Evolutionary conservation across 2,113 vertebrate species (phyloP).

Genomic region (Elephantulus edwardii): DNA sequence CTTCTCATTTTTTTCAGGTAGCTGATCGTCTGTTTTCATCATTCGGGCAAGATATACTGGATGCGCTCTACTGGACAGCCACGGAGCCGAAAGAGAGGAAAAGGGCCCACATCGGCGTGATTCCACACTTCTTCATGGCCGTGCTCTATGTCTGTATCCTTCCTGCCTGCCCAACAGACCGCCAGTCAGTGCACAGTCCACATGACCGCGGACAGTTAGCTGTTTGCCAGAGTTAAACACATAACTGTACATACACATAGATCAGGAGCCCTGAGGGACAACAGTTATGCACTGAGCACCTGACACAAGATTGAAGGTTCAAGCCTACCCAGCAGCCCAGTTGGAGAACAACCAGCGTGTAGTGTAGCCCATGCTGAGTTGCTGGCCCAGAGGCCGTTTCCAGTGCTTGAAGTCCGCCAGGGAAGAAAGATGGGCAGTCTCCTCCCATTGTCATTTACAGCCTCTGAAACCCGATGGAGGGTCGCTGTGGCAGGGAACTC

Average conservation of each 20-base stretch:
- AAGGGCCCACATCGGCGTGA: constrained; percentile 95
- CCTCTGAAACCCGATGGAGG: too few species aligned
- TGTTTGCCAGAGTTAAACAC: neutral
- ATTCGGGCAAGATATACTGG: constrained; percentile 98
- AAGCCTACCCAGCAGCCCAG: neutral
- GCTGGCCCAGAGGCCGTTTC: too few species aligned
- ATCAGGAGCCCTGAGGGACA: neutral
- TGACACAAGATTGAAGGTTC: neutral
- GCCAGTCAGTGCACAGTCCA: rapidly evolving
- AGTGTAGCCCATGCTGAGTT: too few species aligned
- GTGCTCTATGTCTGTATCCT: constrained; percentile 99
- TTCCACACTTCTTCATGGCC: constrained; percentile 97
- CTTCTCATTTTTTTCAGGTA: constrained; percentile 86
- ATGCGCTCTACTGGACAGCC: constrained; percentile 98
- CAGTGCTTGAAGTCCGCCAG: too few species aligned
- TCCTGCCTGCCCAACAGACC: constrained; percentile 23
- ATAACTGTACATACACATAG: neutral
- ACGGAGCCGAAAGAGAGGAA: constrained; percentile 97
- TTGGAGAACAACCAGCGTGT: neutral
- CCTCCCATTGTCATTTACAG: too few species aligned
- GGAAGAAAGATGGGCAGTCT: too few species aligned
- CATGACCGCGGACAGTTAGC: neutral
- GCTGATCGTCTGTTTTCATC: constrained; percentile 98
- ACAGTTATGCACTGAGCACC: too few species aligned
- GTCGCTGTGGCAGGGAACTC: too few species aligned